A percentile compares a stretch with the other conserved stretches of the same genome.
Evolutionary conservation across 2,797 vertebrate species (phyloP).

Genomic region (Enteromius thamalakanensis): DNA sequence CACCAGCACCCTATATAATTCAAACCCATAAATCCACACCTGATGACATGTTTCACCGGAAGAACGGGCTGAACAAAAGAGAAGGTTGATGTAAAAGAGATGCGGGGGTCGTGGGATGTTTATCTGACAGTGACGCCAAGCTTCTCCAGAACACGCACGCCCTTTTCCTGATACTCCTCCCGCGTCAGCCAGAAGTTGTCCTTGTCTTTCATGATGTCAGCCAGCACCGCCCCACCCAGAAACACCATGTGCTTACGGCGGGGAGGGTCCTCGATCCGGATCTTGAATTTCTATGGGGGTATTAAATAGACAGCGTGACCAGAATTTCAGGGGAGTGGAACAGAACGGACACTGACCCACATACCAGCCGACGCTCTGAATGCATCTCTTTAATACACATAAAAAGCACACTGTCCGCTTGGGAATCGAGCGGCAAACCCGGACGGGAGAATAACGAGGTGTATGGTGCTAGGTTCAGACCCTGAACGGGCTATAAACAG

Average conservation of each 20-base stretch:
- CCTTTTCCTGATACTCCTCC: slow-evolving; percentile 97
- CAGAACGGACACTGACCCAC: slow-evolving; percentile 15
- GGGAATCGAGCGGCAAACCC: slow-evolving; percentile 12
- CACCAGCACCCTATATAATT: slow-evolving; percentile 21
- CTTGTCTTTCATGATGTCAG: slow-evolving; percentile 99
- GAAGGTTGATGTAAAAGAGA: slow-evolving; percentile 67
- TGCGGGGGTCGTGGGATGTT: slow-evolving; percentile 55
- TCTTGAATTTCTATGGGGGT: slow-evolving; percentile 80
- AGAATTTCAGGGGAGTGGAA: slow-evolving; percentile 33
- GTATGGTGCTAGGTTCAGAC: background rate
- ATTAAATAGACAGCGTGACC: slow-evolving; percentile 36
- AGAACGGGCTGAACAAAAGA: slow-evolving; percentile 62
- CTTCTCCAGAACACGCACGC: slow-evolving; percentile 95
- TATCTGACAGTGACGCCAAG: slow-evolving; percentile 99
- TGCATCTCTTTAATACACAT: slow-evolving; percentile 41
- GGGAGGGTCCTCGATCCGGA: slow-evolving; percentile 83
- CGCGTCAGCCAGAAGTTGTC: slow-evolving; percentile 99
- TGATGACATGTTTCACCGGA: slow-evolving; percentile 61
- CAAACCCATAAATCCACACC: slow-evolving; percentile 15
- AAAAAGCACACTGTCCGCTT: slow-evolving; percentile 30
- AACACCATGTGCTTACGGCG: slow-evolving; percentile 99
- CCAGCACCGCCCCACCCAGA: slow-evolving; percentile 93
- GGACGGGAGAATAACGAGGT: slow-evolving; percentile 18
- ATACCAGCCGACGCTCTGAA: slow-evolving; percentile 32
- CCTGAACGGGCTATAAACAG: slow-evolving; percentile 35